A percentile compares a stretch with the other conserved stretches of the same genome.
These are phyloP conservation scores for Euplexia lucipara DNA, from an alignment of 2,888 invertebrate species.

Conservation along the genomic window DNA sequence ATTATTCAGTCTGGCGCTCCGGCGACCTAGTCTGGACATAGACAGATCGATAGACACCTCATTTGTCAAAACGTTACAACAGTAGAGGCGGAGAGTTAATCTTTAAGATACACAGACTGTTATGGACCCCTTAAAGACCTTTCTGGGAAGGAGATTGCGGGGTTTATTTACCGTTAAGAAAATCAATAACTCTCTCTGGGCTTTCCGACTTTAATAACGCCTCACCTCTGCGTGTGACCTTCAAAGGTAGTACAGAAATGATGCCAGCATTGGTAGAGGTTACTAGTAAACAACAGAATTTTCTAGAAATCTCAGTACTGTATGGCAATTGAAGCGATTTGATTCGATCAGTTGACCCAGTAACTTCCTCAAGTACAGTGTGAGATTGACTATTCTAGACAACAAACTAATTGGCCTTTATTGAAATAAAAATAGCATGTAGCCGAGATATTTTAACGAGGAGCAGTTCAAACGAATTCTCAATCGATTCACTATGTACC, in stretches of 20 bases:
- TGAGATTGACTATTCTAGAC: conserved; percentile 27
- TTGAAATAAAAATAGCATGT: conserved; percentile 38
- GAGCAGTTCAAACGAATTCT: conserved; percentile 20
- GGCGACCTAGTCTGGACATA: conserved; percentile 26
- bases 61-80: conserved; percentile 39
- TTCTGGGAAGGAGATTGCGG: conserved; percentile 15
- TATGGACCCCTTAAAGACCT: conserved; percentile 19
- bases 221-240: conserved; percentile 35
- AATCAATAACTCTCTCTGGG: conserved; percentile 32
- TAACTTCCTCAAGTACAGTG: conserved; percentile 18
- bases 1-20: conserved; percentile 25
- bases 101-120: conserved; percentile 11
- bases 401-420: conserved; percentile 50
- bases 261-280: background rate
- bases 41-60: conserved; percentile 49
- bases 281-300: conserved; percentile 14
- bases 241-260: conserved; percentile 1
- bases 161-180: conserved; percentile 27
- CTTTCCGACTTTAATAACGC: conserved; percentile 28
- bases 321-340: conserved; percentile 8
- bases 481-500: conserved; percentile 32
- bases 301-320: conserved; percentile 9
- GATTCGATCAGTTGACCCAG: conserved; percentile 35
- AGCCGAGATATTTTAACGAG: conserved; percentile 26
- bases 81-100: conserved; percentile 26